phyloP scores from a whole-genome alignment of 2,888 invertebrate species.

The Drosophila mayaguana region DNA sequence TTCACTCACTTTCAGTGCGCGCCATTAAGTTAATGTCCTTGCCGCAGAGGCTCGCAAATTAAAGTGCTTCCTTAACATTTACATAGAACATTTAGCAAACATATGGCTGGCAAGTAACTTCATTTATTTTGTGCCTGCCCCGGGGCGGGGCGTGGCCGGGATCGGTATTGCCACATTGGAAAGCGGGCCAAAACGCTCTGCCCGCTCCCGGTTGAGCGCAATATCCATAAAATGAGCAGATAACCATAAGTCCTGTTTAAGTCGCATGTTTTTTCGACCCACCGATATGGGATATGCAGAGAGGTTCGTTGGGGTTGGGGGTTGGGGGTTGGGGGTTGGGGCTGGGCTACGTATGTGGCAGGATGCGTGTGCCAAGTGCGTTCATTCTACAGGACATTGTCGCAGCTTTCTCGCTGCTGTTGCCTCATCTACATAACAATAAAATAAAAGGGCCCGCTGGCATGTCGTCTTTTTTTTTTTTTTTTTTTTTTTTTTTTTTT shows the following conservation, averaged over 20 bases:
- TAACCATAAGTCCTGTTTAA: slow-evolving; percentile 82
- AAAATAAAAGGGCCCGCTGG: slow-evolving; percentile 66
- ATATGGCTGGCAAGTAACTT: slow-evolving; percentile 76
- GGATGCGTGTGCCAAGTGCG: slow-evolving; percentile 45
- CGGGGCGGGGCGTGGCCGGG: background rate
- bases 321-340: background rate
- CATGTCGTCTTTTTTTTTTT: slow-evolving; percentile 12
- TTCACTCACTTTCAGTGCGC: slow-evolving; percentile 50
- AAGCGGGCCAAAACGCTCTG: slow-evolving; percentile 57
- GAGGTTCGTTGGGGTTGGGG: background rate
- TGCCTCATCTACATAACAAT: slow-evolving; percentile 78
- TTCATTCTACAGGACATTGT: slow-evolving; percentile 52
- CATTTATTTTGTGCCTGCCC: slow-evolving; percentile 61
- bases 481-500: slow-evolving; percentile 10
- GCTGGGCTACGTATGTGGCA: slow-evolving; percentile 52
- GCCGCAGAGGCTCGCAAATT: slow-evolving; percentile 55
- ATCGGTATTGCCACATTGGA: slow-evolving; percentile 50
- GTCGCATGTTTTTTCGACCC: slow-evolving; percentile 63
- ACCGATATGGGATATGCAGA: background rate
- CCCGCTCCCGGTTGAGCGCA: slow-evolving; percentile 57
- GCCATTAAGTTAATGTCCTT: slow-evolving; percentile 73
- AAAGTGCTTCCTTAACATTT: slow-evolving; percentile 77
- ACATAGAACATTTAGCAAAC: slow-evolving; percentile 77
- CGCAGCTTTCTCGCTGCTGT: slow-evolving; percentile 38
- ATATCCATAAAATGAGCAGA: slow-evolving; percentile 81